phyloP scores from a whole-genome alignment of 1,140 invertebrate genomes.

The Heliconius hewitsoni region DNA sequence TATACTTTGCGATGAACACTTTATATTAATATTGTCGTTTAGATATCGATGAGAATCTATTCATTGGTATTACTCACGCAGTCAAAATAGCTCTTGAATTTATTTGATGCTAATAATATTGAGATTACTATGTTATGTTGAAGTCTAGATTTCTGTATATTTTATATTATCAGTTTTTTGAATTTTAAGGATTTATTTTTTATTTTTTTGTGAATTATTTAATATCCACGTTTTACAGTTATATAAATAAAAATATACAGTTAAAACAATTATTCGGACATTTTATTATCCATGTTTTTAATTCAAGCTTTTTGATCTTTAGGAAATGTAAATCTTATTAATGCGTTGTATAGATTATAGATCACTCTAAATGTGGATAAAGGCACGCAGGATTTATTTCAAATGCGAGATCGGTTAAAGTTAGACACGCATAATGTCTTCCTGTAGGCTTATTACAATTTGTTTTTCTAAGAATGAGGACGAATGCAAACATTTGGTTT shows the following conservation, averaged over 20 bases:
- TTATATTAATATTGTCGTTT: background rate
- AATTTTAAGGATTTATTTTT: too few relatives aligned
- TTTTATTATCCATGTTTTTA: too few relatives aligned
- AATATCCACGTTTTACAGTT: too few relatives aligned
- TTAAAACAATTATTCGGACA: too few relatives aligned
- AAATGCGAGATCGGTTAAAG: constrained; percentile 18
- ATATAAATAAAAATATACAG: too few relatives aligned
- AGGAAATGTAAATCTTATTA: constrained; percentile 35
- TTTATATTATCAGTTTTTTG: too few relatives aligned
- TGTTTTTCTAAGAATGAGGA: background rate
- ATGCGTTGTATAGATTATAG: background rate
- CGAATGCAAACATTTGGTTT: background rate
- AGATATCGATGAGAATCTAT: background rate
- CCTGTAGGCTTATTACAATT: background rate
- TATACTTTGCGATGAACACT: background rate
- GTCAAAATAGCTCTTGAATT: too few relatives aligned
- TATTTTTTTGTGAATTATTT: too few relatives aligned
- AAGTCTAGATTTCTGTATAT: background rate
- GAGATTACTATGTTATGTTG: background rate
- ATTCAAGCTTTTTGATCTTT: background rate
- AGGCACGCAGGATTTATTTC: background rate
- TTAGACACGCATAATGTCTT: constrained; percentile 12
- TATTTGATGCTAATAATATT: background rate
- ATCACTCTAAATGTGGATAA: background rate
- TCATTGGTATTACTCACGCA: background rate